Evolutionary conservation across 1,140 invertebrate species (phyloP).

Genomic region (Drosophila persimilis): DNA sequence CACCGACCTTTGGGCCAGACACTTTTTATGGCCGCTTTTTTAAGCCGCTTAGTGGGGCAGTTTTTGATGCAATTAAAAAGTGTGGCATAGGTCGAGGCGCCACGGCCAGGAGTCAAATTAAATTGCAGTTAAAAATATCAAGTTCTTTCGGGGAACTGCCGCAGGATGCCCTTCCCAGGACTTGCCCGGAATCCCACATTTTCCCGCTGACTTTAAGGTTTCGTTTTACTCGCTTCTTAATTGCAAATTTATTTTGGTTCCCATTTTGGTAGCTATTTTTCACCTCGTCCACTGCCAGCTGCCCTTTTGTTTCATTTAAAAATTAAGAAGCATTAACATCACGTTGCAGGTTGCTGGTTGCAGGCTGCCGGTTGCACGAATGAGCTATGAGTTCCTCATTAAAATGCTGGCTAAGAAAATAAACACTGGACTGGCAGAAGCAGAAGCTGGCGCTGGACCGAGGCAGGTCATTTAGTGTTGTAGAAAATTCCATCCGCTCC

Average conservation of each 20-base stretch:
- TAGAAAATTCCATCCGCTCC: not conserved
- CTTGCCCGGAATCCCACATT: too few species aligned
- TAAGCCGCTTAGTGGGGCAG: conserved; percentile 57
- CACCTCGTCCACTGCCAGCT: conserved; percentile 1
- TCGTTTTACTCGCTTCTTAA: conserved; percentile 5
- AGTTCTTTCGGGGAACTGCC: not conserved
- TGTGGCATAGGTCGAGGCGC: conserved; percentile 49
- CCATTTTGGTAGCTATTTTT: conserved; percentile 8
- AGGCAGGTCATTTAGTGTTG: not conserved
- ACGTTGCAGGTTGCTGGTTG: conserved; percentile 10
- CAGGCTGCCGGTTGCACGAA: not conserved
- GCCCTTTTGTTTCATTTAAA: conserved; percentile 38
- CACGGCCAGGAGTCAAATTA: conserved; percentile 7
- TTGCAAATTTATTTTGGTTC: conserved; percentile 7
- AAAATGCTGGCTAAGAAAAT: conserved; percentile 30
- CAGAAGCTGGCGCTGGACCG: too few species aligned
- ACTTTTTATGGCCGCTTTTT: conserved; percentile 52
- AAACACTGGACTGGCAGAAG: conserved; percentile 2
- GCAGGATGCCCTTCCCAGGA: too few species aligned
- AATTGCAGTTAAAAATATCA: conserved; percentile 32
- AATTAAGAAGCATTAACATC: conserved; percentile 47
- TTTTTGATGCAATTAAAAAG: conserved; percentile 64
- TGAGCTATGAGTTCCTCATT: conserved; percentile 36
- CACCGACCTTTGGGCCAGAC: not conserved
- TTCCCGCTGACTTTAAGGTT: too few species aligned